Evolutionary conservation across 2,888 invertebrate species (phyloP).

Genomic region (Heliconius cydno): DNA sequence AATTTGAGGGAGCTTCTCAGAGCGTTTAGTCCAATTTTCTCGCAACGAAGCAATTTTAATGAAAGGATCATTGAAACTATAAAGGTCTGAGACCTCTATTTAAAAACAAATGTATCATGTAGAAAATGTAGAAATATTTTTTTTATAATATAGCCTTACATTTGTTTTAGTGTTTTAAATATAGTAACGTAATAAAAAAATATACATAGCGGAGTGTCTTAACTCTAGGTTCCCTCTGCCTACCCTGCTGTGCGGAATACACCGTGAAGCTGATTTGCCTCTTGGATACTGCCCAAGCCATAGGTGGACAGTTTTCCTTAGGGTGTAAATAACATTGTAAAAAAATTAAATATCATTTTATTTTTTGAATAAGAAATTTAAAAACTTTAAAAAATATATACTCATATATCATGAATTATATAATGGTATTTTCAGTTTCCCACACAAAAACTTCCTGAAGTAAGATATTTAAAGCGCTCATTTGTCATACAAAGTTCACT

Average conservation of each 20-base stretch:
- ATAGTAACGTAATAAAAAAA: no score
- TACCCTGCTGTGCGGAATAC: no score
- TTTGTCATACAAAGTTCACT: conserved; percentile 29
- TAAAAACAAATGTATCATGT: conserved; percentile 9
- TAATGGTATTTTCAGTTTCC: not conserved
- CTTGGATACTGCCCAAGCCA: no score
- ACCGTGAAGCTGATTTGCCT: no score
- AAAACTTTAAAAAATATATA: not conserved
- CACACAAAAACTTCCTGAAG: conserved; percentile 32
- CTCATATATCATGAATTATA: not conserved
- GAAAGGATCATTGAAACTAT: conserved; percentile 35
- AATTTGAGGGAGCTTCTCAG: conserved; percentile 31
- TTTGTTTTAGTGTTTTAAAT: no score
- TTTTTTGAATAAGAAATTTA: no score
- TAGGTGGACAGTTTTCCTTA: no score
- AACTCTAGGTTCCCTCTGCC: no score
- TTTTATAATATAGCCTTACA: no score
- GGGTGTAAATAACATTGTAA: no score
- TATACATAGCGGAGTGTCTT: no score
- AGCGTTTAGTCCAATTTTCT: conserved; percentile 33
- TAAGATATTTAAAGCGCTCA: conserved; percentile 31
- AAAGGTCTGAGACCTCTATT: conserved; percentile 12
- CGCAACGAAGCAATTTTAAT: conserved; percentile 31
- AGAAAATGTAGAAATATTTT: not conserved
- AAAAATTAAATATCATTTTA: no score